These are phyloP conservation scores for Aurelia aurita DNA, from an alignment of 30 jellyfish, hydroid and myxozoan species.

Conservation along the genomic window DNA sequence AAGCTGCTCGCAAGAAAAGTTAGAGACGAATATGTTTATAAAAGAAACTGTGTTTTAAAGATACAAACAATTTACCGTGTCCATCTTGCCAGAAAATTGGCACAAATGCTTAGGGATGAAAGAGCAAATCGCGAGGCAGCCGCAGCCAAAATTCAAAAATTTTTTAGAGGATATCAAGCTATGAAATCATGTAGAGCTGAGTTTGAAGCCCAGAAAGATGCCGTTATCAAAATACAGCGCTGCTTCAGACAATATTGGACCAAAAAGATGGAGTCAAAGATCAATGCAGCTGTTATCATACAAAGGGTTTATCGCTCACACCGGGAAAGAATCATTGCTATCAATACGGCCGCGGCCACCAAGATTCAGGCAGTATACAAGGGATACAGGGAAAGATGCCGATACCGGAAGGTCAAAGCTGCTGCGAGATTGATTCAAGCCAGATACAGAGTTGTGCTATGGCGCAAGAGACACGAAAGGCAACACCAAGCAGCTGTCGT, in stretches of 20 bases:
- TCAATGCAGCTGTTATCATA: slow-evolving; percentile 40
- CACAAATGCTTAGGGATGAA: background rate
- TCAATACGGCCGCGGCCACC: slow-evolving; percentile 9
- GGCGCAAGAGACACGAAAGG: background rate
- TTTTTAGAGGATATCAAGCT: slow-evolving; percentile 6
- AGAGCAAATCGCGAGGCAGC: slow-evolving; percentile 21
- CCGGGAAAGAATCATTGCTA: background rate
- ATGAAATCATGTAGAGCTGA: background rate
- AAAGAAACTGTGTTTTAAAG: slow-evolving; percentile 26
- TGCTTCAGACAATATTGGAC: background rate
- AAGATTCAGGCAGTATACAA: slow-evolving; percentile 24
- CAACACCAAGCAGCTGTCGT: background rate
- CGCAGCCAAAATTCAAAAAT: slow-evolving; percentile 25
- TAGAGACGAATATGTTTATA: slow-evolving; percentile 17
- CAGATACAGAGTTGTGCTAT: background rate
- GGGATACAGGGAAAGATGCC: slow-evolving; percentile 22
- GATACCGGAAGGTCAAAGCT: slow-evolving; percentile 7
- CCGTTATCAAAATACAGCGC: slow-evolving; percentile 30
- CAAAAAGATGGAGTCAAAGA: slow-evolving; percentile 10
- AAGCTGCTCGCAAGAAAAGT: slow-evolving; percentile 8
- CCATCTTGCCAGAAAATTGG: background rate
- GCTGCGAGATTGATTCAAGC: slow-evolving; percentile 30
- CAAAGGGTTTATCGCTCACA: slow-evolving; percentile 28
- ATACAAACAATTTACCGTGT: slow-evolving; percentile 44
- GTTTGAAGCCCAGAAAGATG: background rate